These are phyloP conservation scores for Bovichtus diacanthus DNA, from an alignment of 2,797 vertebrate genomes.

Conservation along the genomic window DNA sequence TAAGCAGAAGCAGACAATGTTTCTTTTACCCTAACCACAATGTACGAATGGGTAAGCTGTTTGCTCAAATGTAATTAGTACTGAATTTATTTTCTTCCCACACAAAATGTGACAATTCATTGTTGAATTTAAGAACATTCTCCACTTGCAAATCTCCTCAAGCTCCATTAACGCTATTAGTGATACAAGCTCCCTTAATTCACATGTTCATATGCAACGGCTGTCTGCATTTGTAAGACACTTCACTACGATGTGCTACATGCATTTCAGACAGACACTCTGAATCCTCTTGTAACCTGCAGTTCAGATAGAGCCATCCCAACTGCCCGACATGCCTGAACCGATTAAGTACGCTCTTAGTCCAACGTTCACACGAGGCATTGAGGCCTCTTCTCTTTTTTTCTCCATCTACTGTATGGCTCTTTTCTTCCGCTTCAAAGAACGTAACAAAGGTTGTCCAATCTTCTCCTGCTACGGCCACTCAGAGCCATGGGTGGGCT, in stretches of 20 bases:
- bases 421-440: slow-evolving; percentile 67
- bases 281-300: slow-evolving; percentile 41
- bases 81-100: slow-evolving; percentile 32
- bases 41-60: slow-evolving; percentile 43
- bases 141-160: neutral
- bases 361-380: slow-evolving; percentile 64
- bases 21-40: slow-evolving; percentile 52
- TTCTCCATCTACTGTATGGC: slow-evolving; percentile 48
- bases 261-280: slow-evolving; percentile 36
- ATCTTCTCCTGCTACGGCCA: slow-evolving; percentile 72
- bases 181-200: slow-evolving; percentile 3
- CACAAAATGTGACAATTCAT: slow-evolving; percentile 18
- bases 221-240: slow-evolving; percentile 7
- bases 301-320: slow-evolving; percentile 56
- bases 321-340: slow-evolving; percentile 61
- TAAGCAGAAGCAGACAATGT: slow-evolving; percentile 68
- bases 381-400: slow-evolving; percentile 57
- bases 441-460: slow-evolving; percentile 77
- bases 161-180: neutral
- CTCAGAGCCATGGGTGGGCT: slow-evolving; percentile 71
- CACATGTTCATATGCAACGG: neutral
- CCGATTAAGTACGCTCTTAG: slow-evolving; percentile 72
- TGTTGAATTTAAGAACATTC: slow-evolving; percentile 20
- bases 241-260: slow-evolving; percentile 1
- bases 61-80: slow-evolving; percentile 48